Percentiles rank a stretch among this genome's conserved stretches.
Evolutionary conservation across 2,113 vertebrate genomes (phyloP).

Genomic region (Arvicanthis niloticus): DNA sequence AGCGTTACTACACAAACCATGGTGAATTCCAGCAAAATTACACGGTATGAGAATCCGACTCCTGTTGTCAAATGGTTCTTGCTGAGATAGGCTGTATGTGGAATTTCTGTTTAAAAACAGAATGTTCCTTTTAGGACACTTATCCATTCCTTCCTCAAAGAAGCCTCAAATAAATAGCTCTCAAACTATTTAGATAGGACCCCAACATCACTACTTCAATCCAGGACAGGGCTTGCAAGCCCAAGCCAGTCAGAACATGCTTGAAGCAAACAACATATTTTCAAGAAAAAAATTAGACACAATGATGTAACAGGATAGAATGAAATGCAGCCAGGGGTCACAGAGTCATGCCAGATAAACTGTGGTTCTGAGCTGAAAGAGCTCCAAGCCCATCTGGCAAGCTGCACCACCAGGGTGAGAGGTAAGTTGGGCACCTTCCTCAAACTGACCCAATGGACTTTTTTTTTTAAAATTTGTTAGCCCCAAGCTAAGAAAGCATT

Average conservation of each 20-base stretch:
- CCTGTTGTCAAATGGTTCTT: not conserved
- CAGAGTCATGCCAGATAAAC: not conserved
- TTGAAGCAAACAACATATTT: constrained; percentile 48
- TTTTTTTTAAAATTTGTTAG: not conserved
- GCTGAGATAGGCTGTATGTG: not conserved
- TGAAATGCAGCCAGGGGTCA: not conserved
- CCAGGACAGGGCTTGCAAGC: not conserved
- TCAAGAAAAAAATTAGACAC: constrained; percentile 53
- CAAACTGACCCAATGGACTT: not conserved
- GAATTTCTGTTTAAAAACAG: constrained; percentile 62
- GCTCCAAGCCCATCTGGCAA: not conserved
- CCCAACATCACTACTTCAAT: constrained; percentile 20
- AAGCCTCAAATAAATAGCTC: constrained; percentile 55
- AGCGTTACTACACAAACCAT: not conserved
- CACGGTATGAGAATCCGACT: constrained; percentile 18
- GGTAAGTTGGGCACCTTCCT: not conserved
- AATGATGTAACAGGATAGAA: constrained; percentile 20
- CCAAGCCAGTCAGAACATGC: constrained; percentile 34
- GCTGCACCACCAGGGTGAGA: not conserved
- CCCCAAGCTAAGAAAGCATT: not conserved
- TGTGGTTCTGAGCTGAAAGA: not conserved
- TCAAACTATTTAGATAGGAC: constrained; percentile 17
- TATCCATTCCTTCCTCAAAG: constrained; percentile 38
- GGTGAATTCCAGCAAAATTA: constrained; percentile 65
- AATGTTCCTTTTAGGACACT: constrained; percentile 54